Evolutionary conservation across 2,888 invertebrate genomes (phyloP), one percentile per base, ranked within the genome.

Genomic region (Conchocele bisecta): DNA sequence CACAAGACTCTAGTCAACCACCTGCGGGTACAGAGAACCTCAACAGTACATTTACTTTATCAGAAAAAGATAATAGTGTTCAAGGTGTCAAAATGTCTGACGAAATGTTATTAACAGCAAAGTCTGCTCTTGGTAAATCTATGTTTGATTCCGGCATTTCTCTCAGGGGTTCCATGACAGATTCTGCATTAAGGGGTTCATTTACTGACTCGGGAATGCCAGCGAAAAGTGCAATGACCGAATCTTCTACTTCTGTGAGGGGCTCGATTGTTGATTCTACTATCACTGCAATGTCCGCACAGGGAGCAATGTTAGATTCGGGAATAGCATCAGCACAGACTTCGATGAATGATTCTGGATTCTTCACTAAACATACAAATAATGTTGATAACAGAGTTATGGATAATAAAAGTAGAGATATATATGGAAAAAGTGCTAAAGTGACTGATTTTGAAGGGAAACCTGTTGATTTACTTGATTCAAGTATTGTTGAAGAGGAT

Each of bases 301-400:
- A 41, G 29, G 60, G 50, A 60, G 64, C 61, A 11, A 85, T 86
- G 85, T 76, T 79, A 3, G 87, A 87, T 69, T 85, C 86, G 53
- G 85, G 85, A 17, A 84, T 86, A n/a, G 79, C 79, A 5, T 75
- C 81, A 41, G 69, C 65, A 31, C 63, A 71, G 13, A 65, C 66
- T 60, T 54, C 58, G 46, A 69, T 75, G 58, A 51, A 59, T 3
- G 70, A 73, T 46, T 76, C 75, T 5, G 63, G 54, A 29, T 31
- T 53, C 22, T 57, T 56, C 39, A 56, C 51, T 22, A 60, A 39
- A 39, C 39, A 28, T 22, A 29, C 41, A 13, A 63, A 29, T 51
- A 37, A 15, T n/a, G n/a, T 50, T 42, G 22, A 22, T 56, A 28
- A 24, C 17, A 26, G 24, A 56, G 42, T 15, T n/a, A 20, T 50